phyloP scores from a whole-genome alignment of 2,113 vertebrate genomes.

The Uria lomvia region DNA sequence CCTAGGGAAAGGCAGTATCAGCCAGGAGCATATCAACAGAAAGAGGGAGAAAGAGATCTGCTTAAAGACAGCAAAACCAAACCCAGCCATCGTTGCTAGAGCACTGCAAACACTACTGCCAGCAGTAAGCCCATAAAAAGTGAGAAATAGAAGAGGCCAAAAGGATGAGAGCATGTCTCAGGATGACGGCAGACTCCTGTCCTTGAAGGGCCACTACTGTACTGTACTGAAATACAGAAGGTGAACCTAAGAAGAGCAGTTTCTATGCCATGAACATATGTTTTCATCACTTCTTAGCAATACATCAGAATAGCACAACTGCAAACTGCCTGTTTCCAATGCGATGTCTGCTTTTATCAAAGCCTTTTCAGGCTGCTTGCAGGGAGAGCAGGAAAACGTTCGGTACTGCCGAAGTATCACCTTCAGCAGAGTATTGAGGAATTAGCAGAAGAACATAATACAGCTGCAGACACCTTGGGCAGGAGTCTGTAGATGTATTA shows the following conservation, averaged over 20 bases:
- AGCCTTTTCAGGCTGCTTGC: neutral
- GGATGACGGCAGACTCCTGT: neutral
- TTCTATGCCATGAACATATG: neutral
- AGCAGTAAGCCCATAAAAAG: neutral
- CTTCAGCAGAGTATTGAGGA: neutral
- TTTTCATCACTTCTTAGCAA: neutral
- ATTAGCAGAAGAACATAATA: neutral
- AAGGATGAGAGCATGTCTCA: neutral
- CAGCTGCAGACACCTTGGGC: neutral
- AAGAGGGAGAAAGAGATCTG: neutral
- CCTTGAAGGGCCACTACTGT: neutral
- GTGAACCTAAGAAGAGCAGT: neutral
- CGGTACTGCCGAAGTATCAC: neutral
- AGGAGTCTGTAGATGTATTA: neutral
- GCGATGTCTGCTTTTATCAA: neutral
- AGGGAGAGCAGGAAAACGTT: neutral
- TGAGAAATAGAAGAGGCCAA: neutral
- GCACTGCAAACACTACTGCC: neutral
- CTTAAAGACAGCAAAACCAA: neutral
- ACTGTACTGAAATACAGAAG: neutral
- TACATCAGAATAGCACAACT: neutral
- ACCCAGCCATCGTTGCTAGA: neutral
- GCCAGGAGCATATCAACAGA: fast-evolving
- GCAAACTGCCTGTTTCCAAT: neutral
- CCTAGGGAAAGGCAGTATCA: neutral